Evolutionary conservation across 2,113 vertebrate genomes (phyloP).

Genomic region (Platysteira castanea): DNA sequence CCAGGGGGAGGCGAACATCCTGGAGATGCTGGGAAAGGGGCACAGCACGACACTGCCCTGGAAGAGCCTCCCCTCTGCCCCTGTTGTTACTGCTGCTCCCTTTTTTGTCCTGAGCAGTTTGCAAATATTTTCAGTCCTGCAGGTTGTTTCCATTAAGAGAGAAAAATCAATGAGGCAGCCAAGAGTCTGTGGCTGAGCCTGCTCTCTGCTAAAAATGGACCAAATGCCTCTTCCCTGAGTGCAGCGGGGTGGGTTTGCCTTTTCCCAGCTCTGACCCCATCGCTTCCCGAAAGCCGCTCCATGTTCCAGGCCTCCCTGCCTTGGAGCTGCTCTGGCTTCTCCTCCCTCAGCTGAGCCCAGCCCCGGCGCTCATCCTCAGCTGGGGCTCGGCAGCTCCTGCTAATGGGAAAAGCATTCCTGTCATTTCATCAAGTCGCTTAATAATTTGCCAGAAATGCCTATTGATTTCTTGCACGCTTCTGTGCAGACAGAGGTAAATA

Average conservation of each 20-base stretch:
- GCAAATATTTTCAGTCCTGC: conserved; percentile 65
- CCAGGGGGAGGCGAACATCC: background rate
- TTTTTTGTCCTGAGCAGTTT: conserved; percentile 53
- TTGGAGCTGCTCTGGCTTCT: background rate
- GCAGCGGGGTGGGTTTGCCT: background rate
- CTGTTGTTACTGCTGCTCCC: conserved; percentile 25
- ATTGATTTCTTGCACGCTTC: conserved; percentile 57
- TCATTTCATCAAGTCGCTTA: background rate
- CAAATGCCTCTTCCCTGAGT: background rate
- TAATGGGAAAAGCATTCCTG: conserved; percentile 7
- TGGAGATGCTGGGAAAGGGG: background rate
- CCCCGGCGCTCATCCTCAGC: background rate
- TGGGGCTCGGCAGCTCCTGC: background rate
- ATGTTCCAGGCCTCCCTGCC: background rate
- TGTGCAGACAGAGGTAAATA: conserved; percentile 61
- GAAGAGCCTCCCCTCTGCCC: background rate
- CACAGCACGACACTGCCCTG: background rate
- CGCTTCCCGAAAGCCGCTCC: background rate
- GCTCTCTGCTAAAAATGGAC: conserved; percentile 40
- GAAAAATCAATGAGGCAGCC: conserved; percentile 63
- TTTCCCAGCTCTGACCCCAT: background rate
- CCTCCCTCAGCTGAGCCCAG: background rate
- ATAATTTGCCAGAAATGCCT: conserved; percentile 53
- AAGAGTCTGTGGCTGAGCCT: conserved; percentile 36
- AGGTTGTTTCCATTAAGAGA: conserved; percentile 63